Percentiles rank a stretch among this genome's conserved stretches.
These are phyloP conservation scores for Tiliacea aurago DNA, from an alignment of 2,888 invertebrate species.

Conservation along the genomic window DNA sequence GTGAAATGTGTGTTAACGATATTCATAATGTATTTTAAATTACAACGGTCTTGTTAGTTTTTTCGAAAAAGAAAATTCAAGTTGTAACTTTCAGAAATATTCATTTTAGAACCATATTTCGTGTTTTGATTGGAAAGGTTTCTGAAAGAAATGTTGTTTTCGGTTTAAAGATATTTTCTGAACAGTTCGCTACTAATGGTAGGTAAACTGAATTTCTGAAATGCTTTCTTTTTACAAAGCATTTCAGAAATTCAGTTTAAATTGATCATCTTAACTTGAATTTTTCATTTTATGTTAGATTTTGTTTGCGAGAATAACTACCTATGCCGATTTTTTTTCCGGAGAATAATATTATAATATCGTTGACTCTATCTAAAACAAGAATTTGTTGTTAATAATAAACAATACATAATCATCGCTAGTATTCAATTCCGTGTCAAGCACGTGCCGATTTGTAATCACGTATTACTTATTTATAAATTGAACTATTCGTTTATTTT, in stretches of 20 bases:
- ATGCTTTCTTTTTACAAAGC: background rate
- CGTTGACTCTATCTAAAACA: background rate
- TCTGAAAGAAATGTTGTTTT: background rate
- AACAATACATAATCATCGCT: constrained; percentile 13
- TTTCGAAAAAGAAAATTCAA: constrained; percentile 1
- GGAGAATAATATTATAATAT: background rate
- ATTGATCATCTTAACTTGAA: background rate
- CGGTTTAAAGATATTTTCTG: background rate
- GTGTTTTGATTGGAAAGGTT: background rate
- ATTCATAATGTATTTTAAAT: constrained; percentile 60
- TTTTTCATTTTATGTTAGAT: background rate
- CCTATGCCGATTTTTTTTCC: background rate
- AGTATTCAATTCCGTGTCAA: background rate
- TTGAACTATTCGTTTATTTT: constrained; percentile 1
- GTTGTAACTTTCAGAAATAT: background rate
- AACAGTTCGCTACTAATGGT: background rate
- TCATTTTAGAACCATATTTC: background rate
- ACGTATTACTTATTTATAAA: background rate
- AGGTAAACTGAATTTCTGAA: no score
- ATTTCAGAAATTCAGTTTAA: background rate
- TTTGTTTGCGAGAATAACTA: background rate
- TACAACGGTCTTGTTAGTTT: constrained; percentile 23
- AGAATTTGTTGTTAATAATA: background rate
- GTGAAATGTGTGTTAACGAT: constrained; percentile 56
- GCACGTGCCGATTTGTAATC: constrained; percentile 26